A percentile compares a stretch with the other conserved stretches of the same genome.
Evolutionary conservation across 1,140 invertebrate species (phyloP).

Genomic region (Lasaia peninsularis): DNA sequence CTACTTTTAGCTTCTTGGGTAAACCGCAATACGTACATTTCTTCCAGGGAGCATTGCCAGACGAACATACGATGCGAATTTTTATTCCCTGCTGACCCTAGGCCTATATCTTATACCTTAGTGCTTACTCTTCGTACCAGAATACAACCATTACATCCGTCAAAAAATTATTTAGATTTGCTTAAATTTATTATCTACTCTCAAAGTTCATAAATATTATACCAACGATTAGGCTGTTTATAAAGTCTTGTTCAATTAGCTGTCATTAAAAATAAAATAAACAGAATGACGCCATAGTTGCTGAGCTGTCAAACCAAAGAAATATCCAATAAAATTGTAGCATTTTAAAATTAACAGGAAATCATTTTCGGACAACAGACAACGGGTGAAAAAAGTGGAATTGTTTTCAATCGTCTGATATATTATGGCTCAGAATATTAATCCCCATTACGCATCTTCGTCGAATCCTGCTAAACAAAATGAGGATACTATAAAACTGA

Average conservation of each 20-base stretch:
- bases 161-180: too few species aligned
- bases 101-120: too few species aligned
- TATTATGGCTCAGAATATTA: conserved; percentile 90
- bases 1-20: too few species aligned
- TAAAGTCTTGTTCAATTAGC: background rate
- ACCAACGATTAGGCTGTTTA: conserved; percentile 14
- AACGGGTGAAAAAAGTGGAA: conserved; percentile 39
- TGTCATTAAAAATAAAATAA: conserved; percentile 10
- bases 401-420: conserved; percentile 49
- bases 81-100: too few species aligned
- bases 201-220: background rate
- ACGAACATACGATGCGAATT: too few species aligned
- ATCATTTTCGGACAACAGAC: conserved; percentile 59
- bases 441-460: conserved; percentile 84
- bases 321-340: conserved; percentile 72
- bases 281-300: conserved; percentile 55
- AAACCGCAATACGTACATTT: too few species aligned
- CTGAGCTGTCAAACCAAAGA: conserved; percentile 59
- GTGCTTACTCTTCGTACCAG: too few species aligned
- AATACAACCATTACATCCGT: too few species aligned
- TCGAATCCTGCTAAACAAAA: conserved; percentile 83
- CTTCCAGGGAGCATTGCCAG: too few species aligned
- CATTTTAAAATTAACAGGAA: conserved; percentile 75
- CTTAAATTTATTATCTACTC: too few species aligned
- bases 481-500: conserved; percentile 84